phyloP scores from a whole-genome alignment of 2,113 vertebrate species.

The Leptobrachium leishanense region DNA sequence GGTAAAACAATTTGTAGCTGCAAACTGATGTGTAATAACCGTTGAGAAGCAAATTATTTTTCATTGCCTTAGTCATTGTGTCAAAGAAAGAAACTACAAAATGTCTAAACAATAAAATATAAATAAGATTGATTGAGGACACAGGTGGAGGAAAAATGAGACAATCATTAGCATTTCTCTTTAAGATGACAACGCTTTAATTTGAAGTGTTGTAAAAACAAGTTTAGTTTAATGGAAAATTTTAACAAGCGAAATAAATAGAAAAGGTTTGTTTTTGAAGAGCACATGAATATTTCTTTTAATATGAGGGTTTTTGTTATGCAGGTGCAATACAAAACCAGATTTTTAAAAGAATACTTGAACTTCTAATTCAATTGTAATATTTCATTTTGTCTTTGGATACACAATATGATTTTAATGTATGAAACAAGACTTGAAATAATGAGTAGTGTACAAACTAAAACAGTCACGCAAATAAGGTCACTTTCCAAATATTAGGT shows the following conservation, averaged over 20 bases:
- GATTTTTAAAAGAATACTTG: conserved; percentile 9
- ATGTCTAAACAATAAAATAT: not conserved
- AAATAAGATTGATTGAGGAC: conserved; percentile 11
- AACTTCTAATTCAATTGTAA: not conserved
- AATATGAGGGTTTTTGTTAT: conserved; percentile 10
- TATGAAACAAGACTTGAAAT: not conserved
- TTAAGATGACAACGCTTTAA: conserved; percentile 21
- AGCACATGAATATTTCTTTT: not conserved
- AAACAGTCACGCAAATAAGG: too few relatives aligned
- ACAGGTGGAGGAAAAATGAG: conserved; percentile 29
- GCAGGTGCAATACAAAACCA: not conserved
- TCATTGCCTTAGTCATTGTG: not conserved
- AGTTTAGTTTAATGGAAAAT: not conserved
- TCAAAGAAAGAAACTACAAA: not conserved
- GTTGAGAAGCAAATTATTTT: too few relatives aligned
- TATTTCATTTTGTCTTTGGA: not conserved
- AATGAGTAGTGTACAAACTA: too few relatives aligned
- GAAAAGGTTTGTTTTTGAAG: conserved; percentile 10
- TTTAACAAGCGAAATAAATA: conserved; percentile 9
- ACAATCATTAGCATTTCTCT: conserved; percentile 23
- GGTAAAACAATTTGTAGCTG: too few relatives aligned
- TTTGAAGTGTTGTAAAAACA: conserved; percentile 24
- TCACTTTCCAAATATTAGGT: too few relatives aligned
- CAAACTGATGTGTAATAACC: too few relatives aligned
- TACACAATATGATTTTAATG: not conserved